Conservation (phyloP, 64 coral and sea anemone genomes). For the Dendrophyllia cribrosa region DNA sequence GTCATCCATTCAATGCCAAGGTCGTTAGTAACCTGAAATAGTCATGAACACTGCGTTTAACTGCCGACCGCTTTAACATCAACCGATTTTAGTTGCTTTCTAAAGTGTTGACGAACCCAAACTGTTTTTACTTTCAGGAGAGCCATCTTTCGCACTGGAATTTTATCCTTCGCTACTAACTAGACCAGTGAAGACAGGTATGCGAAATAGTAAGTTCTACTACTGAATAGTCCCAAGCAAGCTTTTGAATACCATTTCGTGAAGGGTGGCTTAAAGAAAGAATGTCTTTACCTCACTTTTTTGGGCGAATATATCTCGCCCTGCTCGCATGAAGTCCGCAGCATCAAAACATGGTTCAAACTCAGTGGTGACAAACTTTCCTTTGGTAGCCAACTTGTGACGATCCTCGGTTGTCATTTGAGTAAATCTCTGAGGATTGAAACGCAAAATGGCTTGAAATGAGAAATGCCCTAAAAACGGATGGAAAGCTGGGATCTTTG, state of each 20-base stretch:
- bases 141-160: too few species aligned
- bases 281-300: constrained; percentile 73
- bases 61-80: too few species aligned
- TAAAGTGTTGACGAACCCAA: too few species aligned
- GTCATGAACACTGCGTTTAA: background rate
- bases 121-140: too few species aligned
- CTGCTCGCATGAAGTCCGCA: constrained; percentile 92
- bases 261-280: background rate
- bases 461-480: too few species aligned
- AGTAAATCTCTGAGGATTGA: constrained; percentile 65
- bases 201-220: too few species aligned
- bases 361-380: constrained; percentile 93
- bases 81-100: too few species aligned
- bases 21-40: constrained; percentile 89
- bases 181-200: too few species aligned
- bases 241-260: too few species aligned
- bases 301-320: constrained; percentile 93
- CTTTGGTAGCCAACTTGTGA: constrained; percentile 65
- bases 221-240: too few species aligned
- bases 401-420: constrained; percentile 85
- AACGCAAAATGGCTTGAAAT: background rate
- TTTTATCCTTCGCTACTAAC: too few species aligned
- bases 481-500: too few species aligned
- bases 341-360: constrained; percentile 98
- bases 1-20: constrained; percentile 93